Evolutionary conservation across 2,888 invertebrate genomes (phyloP).

Genomic region (Pediacus dermestoides): DNA sequence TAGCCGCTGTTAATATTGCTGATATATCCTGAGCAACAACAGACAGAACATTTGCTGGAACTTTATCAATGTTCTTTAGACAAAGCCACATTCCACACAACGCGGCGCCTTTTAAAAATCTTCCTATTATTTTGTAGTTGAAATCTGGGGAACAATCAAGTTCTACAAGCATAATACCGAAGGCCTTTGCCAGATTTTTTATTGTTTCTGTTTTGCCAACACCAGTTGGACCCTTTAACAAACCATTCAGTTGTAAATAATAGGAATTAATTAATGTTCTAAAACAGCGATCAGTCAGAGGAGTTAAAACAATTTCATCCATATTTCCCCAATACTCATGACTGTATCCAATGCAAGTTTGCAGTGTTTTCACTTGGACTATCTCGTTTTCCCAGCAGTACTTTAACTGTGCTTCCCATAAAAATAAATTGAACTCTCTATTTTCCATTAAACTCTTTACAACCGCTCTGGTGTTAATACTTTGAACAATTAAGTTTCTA

Average conservation of each 20-base stretch:
- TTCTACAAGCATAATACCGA: conserved; percentile 59
- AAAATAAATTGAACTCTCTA: conserved; percentile 68
- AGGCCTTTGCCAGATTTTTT: conserved; percentile 81
- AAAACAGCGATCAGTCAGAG: conserved; percentile 71
- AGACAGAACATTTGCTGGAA: conserved; percentile 72
- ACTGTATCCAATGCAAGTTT: conserved; percentile 70
- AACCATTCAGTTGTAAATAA: conserved; percentile 74
- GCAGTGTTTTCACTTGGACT: conserved; percentile 65
- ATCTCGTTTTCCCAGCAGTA: conserved; percentile 68
- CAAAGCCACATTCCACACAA: conserved; percentile 80
- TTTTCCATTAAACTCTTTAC: conserved; percentile 61
- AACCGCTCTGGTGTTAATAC: conserved; percentile 66
- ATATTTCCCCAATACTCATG: conserved; percentile 81
- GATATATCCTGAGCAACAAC: conserved; percentile 76
- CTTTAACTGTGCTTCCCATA: conserved; percentile 74
- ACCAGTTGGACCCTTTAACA: conserved; percentile 72
- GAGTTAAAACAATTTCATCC: conserved; percentile 66
- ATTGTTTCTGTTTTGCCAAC: conserved; percentile 86
- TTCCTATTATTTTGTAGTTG: conserved; percentile 76
- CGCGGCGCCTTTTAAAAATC: conserved; percentile 74
- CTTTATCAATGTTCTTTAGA: conserved; percentile 78
- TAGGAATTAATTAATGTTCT: conserved; percentile 76
- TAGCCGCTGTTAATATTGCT: conserved; percentile 69
- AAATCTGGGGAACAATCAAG: conserved; percentile 81
- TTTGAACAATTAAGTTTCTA: too few relatives aligned